Base-by-base conservation (phyloP, 2,888 invertebrate genomes). In the Epinotia nisella region DNA sequence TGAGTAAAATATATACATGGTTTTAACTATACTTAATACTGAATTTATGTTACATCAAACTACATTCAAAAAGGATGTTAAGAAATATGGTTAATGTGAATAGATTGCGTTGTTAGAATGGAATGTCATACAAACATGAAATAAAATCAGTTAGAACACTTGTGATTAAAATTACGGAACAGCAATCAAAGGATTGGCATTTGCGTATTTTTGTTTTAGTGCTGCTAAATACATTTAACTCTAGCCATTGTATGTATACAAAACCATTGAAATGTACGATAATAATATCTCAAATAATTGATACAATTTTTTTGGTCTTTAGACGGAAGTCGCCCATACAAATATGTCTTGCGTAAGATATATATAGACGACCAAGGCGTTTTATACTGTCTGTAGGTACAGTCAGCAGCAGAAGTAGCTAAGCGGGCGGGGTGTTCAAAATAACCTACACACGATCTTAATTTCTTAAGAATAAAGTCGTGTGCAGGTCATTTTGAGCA, bases 131-230 rank as follows among this genome's bases (percentile, higher is more conserved):
- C 51, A 13, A 29, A 62, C 11, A 71, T 39, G 29, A 21, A 53
- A 41, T 41, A 21, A 59, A 72, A 17, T 62, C 64, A 55, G 59
- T 71, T 59, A 45, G 24, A 53, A 66, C 60, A 66, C 62, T 70
- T 62, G 45, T 56, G 19, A 55, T 58, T 58, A 64, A 13, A 21
- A 0, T 2, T 45, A 45, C 15, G 21, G 21, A 24, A 61, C 2
- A 51, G 10, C 17, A 58, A 29, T n/a, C 58, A 29, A 21, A 45
- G 7, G 2, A 19, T 15, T 19, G 19, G 10, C 13, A 19, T 19
- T 45, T 21, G n/a, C 59, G 11, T 39, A 15, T 61, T 19, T 64
- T 24, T 9, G 15, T 49, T 62, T 64, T 51, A 51, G 62, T 64
- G 29, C 17, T 29, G 49, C 24, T 64, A 64, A 51, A 11, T 64